These are phyloP conservation scores for Neogale vison DNA, from an alignment of 2,113 vertebrate species.

Conservation along the genomic window DNA sequence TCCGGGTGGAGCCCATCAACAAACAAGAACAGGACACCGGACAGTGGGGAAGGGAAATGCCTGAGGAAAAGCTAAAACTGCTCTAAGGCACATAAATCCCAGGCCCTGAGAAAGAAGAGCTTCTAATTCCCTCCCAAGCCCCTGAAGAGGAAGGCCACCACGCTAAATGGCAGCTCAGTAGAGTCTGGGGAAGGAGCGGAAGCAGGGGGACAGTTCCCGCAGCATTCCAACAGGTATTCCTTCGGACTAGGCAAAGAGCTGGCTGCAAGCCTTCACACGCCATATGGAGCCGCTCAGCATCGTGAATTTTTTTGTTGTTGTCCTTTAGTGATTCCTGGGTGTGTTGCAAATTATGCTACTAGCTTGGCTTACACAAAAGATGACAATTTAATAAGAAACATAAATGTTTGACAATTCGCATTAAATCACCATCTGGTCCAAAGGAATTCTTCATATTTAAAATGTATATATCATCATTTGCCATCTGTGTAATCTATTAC, in stretches of 20 bases:
- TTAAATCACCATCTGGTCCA: conserved; percentile 83
- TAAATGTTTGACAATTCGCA: conserved; percentile 84
- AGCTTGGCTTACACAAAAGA: conserved; percentile 81
- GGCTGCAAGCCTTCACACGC: conserved; percentile 31
- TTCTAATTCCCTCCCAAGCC: not conserved
- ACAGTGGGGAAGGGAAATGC: not conserved
- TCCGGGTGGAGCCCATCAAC: not conserved
- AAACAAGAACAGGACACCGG: conserved; percentile 27
- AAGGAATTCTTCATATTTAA: conserved; percentile 83
- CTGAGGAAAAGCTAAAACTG: conserved; percentile 39
- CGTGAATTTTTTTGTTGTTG: conserved; percentile 51
- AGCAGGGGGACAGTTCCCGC: not conserved
- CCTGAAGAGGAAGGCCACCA: not conserved
- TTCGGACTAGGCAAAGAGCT: not conserved
- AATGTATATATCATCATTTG: conserved; percentile 83
- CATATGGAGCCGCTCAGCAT: not conserved
- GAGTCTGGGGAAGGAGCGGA: not conserved
- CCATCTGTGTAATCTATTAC: conserved; percentile 84
- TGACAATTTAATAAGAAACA: conserved; percentile 84
- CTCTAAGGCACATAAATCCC: not conserved
- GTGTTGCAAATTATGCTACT: conserved; percentile 72
- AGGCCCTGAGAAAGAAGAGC: not conserved
- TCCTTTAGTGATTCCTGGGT: conserved; percentile 74
- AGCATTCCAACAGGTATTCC: not conserved
- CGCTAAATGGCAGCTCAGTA: not conserved